Conservation (phyloP, 2,797 vertebrate species). For the Darevskia nairensis region DNA sequence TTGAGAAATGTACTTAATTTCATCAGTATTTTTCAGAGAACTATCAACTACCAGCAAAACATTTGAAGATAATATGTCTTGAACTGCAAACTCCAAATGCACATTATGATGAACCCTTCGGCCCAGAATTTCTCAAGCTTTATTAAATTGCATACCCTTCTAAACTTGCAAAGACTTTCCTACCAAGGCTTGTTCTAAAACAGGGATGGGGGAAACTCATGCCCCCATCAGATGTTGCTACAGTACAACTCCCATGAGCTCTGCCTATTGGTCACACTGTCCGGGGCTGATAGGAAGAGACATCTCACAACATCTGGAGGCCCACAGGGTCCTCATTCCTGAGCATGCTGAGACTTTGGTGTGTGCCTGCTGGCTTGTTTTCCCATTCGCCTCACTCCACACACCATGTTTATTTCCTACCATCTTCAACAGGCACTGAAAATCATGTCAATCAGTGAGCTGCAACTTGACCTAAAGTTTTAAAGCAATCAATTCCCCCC, state of each 20-base stretch:
- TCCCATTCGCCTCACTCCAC: too few relatives aligned
- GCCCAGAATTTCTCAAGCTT: neutral
- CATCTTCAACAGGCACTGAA: too few relatives aligned
- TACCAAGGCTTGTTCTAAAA: rapidly evolving
- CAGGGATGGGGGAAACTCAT: too few relatives aligned
- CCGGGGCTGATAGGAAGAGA: too few relatives aligned
- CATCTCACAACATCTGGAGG: too few relatives aligned
- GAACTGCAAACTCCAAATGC: neutral
- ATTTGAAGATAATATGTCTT: neutral
- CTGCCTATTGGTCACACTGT: too few relatives aligned
- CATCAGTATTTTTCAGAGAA: neutral
- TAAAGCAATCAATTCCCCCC: neutral
- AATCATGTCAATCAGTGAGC: neutral
- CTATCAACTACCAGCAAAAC: constrained; percentile 13
- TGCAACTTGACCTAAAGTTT: neutral
- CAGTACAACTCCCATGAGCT: too few relatives aligned
- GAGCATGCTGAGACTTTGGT: too few relatives aligned
- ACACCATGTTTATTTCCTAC: too few relatives aligned
- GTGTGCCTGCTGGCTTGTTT: too few relatives aligned
- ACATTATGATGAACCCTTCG: neutral
- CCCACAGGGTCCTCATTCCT: too few relatives aligned
- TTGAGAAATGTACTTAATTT: constrained; percentile 35
- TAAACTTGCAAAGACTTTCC: neutral
- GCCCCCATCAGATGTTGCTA: too few relatives aligned
- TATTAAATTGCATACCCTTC: neutral